Conservation (phyloP, 2,888 invertebrate genomes). For the Crioceris asparagi region DNA sequence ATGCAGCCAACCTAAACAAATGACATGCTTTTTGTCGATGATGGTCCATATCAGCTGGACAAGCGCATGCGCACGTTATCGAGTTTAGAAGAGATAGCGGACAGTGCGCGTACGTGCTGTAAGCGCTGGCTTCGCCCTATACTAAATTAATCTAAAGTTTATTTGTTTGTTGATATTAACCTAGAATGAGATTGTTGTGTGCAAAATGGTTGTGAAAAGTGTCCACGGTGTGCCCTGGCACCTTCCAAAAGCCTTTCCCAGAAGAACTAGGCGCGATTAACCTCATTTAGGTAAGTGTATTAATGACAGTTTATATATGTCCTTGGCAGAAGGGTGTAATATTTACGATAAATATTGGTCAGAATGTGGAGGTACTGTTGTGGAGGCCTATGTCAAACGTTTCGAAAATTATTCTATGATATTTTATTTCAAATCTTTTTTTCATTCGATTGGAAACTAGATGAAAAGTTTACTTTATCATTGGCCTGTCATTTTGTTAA, state of each 20-base stretch:
- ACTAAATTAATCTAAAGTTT: conserved; percentile 29
- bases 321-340: conserved; percentile 30
- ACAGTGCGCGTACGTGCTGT: conserved; percentile 34
- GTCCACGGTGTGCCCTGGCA: conserved; percentile 16
- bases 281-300: conserved; percentile 31
- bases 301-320: conserved; percentile 29
- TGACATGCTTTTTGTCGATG: no score
- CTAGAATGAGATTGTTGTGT: conserved; percentile 29
- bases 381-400: no score
- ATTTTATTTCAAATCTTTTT: no score
- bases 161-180: conserved; percentile 36
- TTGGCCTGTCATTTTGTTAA: conserved; percentile 14
- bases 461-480: conserved; percentile 5
- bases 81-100: conserved; percentile 13
- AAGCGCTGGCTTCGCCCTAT: conserved; percentile 27
- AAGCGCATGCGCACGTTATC: conserved; percentile 18
- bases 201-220: conserved; percentile 23
- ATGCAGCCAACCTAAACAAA: no score
- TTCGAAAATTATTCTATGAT: no score
- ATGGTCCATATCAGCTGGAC: conserved; percentile 16
- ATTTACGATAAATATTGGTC: no score
- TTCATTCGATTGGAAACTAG: conserved; percentile 1
- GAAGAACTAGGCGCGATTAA: conserved; percentile 26
- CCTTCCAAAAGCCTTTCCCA: conserved; percentile 15
- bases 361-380: no score